Conservation (phyloP, 1,140 invertebrate species). For the Dolichoris vasculosae region DNA sequence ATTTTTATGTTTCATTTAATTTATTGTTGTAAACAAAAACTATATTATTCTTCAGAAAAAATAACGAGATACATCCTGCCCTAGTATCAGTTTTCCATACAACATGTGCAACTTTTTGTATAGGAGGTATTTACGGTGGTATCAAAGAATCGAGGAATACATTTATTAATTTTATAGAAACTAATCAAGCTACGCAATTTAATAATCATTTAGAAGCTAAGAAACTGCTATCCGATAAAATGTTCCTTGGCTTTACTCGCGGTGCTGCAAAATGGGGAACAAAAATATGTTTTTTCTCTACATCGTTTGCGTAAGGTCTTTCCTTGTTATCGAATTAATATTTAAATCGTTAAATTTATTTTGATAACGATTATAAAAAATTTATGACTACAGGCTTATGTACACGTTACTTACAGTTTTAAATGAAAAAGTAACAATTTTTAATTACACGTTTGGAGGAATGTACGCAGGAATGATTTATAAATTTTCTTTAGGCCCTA, state of each 20-base stretch:
- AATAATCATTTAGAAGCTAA: constrained; percentile 80
- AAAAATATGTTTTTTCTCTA: constrained; percentile 79
- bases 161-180: constrained; percentile 81
- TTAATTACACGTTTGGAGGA: constrained; percentile 80
- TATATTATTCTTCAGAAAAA: constrained; percentile 75
- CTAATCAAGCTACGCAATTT: constrained; percentile 83
- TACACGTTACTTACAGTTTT: constrained; percentile 80
- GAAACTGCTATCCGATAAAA: constrained; percentile 80
- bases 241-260: constrained; percentile 79
- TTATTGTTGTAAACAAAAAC: not conserved
- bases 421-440: constrained; percentile 78
- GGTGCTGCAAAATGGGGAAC: constrained; percentile 81
- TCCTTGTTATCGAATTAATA: constrained; percentile 12
- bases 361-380: not conserved
- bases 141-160: constrained; percentile 76
- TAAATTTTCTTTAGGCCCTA: constrained; percentile 78
- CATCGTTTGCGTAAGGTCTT: constrained; percentile 77
- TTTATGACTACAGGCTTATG: constrained; percentile 73
- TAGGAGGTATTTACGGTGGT: constrained; percentile 80
- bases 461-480: constrained; percentile 78
- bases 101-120: constrained; percentile 74
- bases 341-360: not conserved
- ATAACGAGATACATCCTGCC: constrained; percentile 77
- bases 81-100: constrained; percentile 77
- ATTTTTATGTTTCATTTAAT: constrained; percentile 6